Evolutionary conservation across 2,888 invertebrate genomes (phyloP).

Genomic region (Temnothorax rugatulus): DNA sequence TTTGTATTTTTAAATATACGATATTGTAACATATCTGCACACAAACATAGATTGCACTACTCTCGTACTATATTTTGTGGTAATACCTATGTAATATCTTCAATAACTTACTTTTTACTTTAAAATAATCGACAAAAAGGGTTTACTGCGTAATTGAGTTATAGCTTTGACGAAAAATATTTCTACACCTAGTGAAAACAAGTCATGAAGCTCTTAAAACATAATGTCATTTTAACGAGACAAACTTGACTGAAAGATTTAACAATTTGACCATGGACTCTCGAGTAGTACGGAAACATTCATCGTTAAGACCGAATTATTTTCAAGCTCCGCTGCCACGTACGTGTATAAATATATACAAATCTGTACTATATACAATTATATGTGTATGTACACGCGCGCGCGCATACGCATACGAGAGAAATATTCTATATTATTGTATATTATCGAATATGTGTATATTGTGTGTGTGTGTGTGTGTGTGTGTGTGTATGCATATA

Average conservation of each 20-base stretch:
- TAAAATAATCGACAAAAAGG: neutral
- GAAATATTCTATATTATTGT: neutral
- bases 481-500: constrained; percentile 13
- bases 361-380: constrained; percentile 55
- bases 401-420: neutral
- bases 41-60: neutral
- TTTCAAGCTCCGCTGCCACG: neutral
- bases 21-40: neutral
- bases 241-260: neutral
- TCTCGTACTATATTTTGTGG: neutral
- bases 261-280: neutral
- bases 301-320: constrained; percentile 7
- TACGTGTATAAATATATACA: constrained; percentile 61
- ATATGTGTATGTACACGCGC: neutral
- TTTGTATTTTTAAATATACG: neutral
- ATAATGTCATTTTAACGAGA: neutral
- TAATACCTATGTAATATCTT: neutral
- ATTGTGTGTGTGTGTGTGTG: neutral
- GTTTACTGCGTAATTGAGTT: neutral
- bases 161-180: neutral
- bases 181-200: neutral
- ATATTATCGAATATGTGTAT: too few species aligned
- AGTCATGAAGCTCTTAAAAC: neutral
- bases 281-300: neutral
- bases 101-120: neutral